Conservation (phyloP, 2,797 vertebrate genomes). For the Pipistrellus nathusii region DNA sequence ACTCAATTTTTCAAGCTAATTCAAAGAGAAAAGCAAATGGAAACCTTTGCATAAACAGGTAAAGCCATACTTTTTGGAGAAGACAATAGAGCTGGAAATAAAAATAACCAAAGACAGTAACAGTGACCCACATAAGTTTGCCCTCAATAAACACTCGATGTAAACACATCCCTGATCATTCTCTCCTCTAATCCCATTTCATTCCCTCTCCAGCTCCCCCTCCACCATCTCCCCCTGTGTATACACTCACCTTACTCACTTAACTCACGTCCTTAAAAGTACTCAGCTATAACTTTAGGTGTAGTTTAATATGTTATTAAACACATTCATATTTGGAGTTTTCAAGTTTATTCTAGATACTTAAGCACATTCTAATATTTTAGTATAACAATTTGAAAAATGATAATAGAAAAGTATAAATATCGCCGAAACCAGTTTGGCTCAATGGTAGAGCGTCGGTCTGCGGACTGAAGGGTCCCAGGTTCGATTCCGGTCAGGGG, state of each 20-base stretch:
- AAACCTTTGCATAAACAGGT: background rate
- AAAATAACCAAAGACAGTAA: slow-evolving; percentile 12
- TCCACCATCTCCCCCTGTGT: background rate
- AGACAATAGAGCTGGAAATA: slow-evolving; percentile 11
- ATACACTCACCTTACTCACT: background rate
- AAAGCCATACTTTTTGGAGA: background rate
- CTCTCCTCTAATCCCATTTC: background rate
- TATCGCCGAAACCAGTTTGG: background rate
- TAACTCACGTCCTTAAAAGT: background rate
- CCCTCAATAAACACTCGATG: background rate
- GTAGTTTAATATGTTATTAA: background rate
- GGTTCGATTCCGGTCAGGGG: no score
- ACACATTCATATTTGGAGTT: background rate
- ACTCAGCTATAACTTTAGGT: background rate
- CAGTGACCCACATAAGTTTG: background rate
- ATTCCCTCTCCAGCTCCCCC: background rate
- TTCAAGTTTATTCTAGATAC: background rate
- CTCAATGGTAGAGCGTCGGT: no score
- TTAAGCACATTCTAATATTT: background rate
- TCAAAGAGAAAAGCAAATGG: background rate
- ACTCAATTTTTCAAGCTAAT: background rate
- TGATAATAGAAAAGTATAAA: background rate
- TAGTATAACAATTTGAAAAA: background rate
- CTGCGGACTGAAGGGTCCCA: no score
- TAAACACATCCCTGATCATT: background rate